phyloP scores from a whole-genome alignment of 2,888 invertebrate species.

The Drosophila birchii region DNA sequence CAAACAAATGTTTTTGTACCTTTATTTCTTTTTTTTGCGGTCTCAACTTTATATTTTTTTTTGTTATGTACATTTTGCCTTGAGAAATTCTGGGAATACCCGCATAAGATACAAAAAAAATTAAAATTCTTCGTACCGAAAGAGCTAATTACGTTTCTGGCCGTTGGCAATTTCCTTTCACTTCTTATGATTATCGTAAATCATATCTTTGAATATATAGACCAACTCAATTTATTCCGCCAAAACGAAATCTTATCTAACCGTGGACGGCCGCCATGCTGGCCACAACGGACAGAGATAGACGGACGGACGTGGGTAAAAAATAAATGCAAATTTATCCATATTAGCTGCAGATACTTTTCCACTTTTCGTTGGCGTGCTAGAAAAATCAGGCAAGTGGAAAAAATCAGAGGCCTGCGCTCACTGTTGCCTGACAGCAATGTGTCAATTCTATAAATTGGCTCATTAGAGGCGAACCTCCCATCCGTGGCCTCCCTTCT shows the following conservation, averaged over 20 bases:
- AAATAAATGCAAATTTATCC: slow-evolving; percentile 30
- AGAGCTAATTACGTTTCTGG: slow-evolving; percentile 26
- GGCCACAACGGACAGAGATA: neutral
- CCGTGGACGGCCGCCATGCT: slow-evolving; percentile 4
- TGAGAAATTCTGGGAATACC: slow-evolving; percentile 16
- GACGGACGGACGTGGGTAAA: slow-evolving; percentile 4
- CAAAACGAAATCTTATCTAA: slow-evolving; percentile 39
- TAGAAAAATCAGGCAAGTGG: slow-evolving; percentile 71
- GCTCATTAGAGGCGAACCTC: slow-evolving; percentile 67
- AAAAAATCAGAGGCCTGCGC: slow-evolving; percentile 55
- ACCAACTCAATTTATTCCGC: slow-evolving; percentile 28
- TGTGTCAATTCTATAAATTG: slow-evolving; percentile 80
- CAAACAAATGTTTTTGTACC: neutral
- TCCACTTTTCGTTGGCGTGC: slow-evolving; percentile 55
- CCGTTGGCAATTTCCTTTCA: slow-evolving; percentile 42
- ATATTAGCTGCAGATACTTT: slow-evolving; percentile 45
- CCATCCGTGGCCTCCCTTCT: slow-evolving; percentile 3
- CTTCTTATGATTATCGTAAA: slow-evolving; percentile 28
- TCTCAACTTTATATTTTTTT: slow-evolving; percentile 1
- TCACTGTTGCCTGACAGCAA: slow-evolving; percentile 77
- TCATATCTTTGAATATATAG: slow-evolving; percentile 30
- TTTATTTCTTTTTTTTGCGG: neutral
- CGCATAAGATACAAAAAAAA: neutral
- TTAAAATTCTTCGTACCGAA: slow-evolving; percentile 9
- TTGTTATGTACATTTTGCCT: neutral